Evolutionary conservation across 2,888 invertebrate genomes (phyloP), one percentile per base, ranked within the genome.

Genomic region (Allygus modestus): DNA sequence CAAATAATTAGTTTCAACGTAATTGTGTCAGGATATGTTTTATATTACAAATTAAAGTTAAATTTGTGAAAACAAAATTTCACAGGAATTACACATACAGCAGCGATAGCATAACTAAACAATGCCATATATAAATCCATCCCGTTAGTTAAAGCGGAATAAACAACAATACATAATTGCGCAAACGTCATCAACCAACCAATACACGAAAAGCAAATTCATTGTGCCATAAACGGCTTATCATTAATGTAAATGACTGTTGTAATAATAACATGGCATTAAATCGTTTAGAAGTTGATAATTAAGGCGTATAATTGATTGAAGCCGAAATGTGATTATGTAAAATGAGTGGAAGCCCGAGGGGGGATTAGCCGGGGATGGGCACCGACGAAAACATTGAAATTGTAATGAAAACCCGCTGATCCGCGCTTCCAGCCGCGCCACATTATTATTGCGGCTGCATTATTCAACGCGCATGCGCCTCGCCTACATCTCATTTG

Each of bases 271-370:
- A 77, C 77, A 77, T 77, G 77, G 77, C 17, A 77, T 46, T 77
- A 77, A 73, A 77, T 77, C 77, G 77, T 77, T 23, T 77, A 77
- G 9, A 77, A 51, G 41, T 41, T 46, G 43, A 77, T 77, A 77
- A 77, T 77, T 77, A 77, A 77, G 51, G 51, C 51, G 77, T 77
- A 77, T 77, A 77, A 77, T 77, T 77, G 77, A 77, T 77, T 77
- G 77, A 77, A 23, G 77, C 46, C 46, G 77, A 77, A 77, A 77
- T 77, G 46, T 77, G 77, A 77, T 77, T 77, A 77, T 46, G 77
- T 77, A 28, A 37, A 73, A 51, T 17, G 77, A 28, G 77, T 77
- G 28, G 51, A 28, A 46, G 28, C n/a, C 41, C 46, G 43, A 12
- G 43, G 26, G 28, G 46, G 77, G 77, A 77, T 77, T 46, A 77